Evolutionary conservation across 2,113 vertebrate genomes (phyloP).

Genomic region (Oryctolagus cuniculus): mOryCun1.1 NC_091436.1:159284001-159284500

Average conservation of each 20-base stretch:
- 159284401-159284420: background rate
- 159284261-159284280: too few relatives aligned
- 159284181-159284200: background rate
- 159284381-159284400: background rate
- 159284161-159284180: background rate
- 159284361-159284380: background rate
- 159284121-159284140: background rate
- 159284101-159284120: background rate
- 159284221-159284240: background rate
- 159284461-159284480: background rate
- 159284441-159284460: background rate
- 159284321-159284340: background rate
- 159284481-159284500: background rate
- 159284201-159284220: background rate
- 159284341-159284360: background rate
- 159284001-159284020: background rate
- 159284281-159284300: background rate
- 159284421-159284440: background rate
- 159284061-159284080: background rate
- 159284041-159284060: background rate
- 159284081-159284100: background rate
- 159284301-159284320: background rate
- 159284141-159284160: background rate
- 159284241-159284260: background rate
- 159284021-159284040: background rate